These are phyloP conservation scores for Pharmacophagus antenor DNA, from an alignment of 2,888 invertebrate species.

Conservation along the genomic window DNA sequence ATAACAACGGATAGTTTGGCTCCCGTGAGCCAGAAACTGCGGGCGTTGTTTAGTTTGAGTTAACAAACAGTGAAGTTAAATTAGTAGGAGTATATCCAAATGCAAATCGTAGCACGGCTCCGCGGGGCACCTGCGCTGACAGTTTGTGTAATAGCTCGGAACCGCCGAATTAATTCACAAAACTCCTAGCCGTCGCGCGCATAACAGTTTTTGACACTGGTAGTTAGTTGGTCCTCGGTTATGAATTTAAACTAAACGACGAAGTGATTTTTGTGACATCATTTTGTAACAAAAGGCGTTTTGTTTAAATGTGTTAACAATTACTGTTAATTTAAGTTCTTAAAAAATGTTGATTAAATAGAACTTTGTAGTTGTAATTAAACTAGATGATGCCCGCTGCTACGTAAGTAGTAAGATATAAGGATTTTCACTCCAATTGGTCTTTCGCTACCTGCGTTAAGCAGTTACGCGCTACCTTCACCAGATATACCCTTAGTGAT, in stretches of 20 bases:
- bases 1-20: conserved; percentile 38
- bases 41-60: conserved; percentile 63
- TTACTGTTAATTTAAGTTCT: too few species aligned
- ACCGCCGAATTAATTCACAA: conserved; percentile 76
- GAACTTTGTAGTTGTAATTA: too few species aligned
- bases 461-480: too few species aligned
- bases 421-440: too few species aligned
- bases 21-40: conserved; percentile 44
- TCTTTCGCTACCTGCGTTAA: too few species aligned
- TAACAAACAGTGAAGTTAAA: conserved; percentile 69
- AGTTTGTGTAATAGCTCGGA: conserved; percentile 75
- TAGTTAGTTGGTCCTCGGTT: conserved; percentile 45
- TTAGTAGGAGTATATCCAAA: conserved; percentile 70
- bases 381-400: too few species aligned
- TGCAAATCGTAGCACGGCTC: conserved; percentile 56
- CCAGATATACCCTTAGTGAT: too few species aligned
- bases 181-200: conserved; percentile 68
- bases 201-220: conserved; percentile 66
- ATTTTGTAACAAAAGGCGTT: not conserved
- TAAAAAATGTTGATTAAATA: too few species aligned
- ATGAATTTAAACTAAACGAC: conserved; percentile 7
- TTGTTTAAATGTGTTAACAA: too few species aligned
- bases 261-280: not conserved
- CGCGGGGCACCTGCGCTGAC: conserved; percentile 73
- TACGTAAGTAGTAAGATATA: too few species aligned